Conservation (phyloP, 2,888 invertebrate species). For the Erpobdella octoculata region DNA sequence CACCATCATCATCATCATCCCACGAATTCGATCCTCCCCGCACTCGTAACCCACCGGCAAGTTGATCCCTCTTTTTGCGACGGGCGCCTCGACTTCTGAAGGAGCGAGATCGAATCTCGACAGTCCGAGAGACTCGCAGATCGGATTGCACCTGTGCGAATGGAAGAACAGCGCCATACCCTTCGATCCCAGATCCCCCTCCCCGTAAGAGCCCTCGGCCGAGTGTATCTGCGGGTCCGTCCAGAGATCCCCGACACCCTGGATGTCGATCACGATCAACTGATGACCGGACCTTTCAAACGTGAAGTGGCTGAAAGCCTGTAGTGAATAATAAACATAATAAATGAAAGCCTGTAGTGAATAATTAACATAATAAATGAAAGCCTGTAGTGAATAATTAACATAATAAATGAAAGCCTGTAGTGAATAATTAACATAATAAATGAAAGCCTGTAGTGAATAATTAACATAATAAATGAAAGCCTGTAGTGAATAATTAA, state of each 20-base stretch:
- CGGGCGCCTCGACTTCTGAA: conserved; percentile 42
- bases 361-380: too few relatives aligned
- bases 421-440: too few relatives aligned
- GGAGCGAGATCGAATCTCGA: conserved; percentile 56
- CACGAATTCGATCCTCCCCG: too few relatives aligned
- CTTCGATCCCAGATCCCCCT: conserved; percentile 57
- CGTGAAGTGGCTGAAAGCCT: conserved; percentile 59
- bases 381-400: too few relatives aligned
- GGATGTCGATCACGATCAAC: conserved; percentile 58
- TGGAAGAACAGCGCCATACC: conserved; percentile 60
- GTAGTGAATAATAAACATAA: conserved; percentile 18
- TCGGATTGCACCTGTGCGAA: conserved; percentile 57
- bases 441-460: too few relatives aligned
- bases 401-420: too few relatives aligned
- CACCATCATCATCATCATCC: neutral
- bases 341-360: too few relatives aligned
- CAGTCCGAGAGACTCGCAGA: conserved; percentile 55
- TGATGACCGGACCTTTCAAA: conserved; percentile 59
- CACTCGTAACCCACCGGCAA: too few relatives aligned
- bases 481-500: too few relatives aligned
- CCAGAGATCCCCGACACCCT: conserved; percentile 59
- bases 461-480: too few relatives aligned
- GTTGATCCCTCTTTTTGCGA: too few relatives aligned
- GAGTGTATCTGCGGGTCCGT: conserved; percentile 60
- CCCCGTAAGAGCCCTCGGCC: conserved; percentile 55